Conservation (phyloP, 2,797 vertebrate species). For the Myotis daubentonii region DNA sequence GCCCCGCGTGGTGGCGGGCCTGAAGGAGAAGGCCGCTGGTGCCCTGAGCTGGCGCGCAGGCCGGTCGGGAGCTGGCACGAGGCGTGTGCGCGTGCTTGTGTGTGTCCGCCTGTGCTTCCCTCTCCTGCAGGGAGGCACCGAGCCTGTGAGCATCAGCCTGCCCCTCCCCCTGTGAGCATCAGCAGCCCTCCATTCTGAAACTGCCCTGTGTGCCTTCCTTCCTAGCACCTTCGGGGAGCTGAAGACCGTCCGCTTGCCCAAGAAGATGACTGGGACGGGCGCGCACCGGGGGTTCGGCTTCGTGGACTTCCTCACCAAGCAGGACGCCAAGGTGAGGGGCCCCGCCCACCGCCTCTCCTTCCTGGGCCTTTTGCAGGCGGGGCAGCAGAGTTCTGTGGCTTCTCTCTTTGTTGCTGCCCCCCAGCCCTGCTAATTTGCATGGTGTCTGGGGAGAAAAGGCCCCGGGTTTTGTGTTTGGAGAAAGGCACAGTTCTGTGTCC, state of each 20-base stretch:
- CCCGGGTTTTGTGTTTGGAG: background rate
- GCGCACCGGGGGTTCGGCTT: conserved; percentile 96
- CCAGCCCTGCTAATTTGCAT: background rate
- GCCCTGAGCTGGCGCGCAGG: background rate
- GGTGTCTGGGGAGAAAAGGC: background rate
- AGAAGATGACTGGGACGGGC: conserved; percentile 93
- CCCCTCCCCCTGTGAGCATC: rapidly evolving
- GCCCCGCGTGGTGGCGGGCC: rapidly evolving
- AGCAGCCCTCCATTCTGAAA: background rate
- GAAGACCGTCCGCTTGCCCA: conserved; percentile 95
- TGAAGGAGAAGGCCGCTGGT: rapidly evolving
- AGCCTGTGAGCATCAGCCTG: rapidly evolving
- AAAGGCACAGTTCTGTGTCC: background rate
- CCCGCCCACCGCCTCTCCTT: too few relatives aligned
- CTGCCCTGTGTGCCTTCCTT: background rate
- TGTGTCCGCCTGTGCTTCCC: rapidly evolving
- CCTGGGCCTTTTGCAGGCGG: rapidly evolving
- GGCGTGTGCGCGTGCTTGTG: rapidly evolving
- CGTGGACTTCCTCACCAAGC: conserved; percentile 97
- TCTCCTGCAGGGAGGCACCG: too few relatives aligned
- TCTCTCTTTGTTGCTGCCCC: background rate
- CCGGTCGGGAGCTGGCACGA: rapidly evolving
- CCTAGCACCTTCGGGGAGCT: conserved; percentile 97
- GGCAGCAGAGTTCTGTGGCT: background rate
- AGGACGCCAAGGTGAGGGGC: conserved; percentile 95